Conservation (phyloP, 1,140 invertebrate genomes). For the Trypoxylus dichotomus region DNA sequence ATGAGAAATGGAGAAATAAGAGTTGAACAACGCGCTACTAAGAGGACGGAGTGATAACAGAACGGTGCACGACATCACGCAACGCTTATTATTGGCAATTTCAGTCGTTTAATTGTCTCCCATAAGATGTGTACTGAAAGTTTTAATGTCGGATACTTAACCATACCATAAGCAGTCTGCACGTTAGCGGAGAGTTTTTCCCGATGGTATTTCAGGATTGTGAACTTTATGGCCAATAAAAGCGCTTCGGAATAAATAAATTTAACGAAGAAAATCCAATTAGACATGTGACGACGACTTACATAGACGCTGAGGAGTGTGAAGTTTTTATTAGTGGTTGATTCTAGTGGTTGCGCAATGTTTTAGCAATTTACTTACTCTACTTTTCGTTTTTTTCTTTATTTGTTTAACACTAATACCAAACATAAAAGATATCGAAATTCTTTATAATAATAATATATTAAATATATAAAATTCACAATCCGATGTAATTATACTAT, state of each 20-base stretch:
- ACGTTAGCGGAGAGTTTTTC: not conserved
- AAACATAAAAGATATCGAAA: too few relatives aligned
- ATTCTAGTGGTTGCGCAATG: too few relatives aligned
- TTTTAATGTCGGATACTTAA: conserved; percentile 2
- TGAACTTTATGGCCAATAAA: not conserved
- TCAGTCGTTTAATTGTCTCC: conserved; percentile 5
- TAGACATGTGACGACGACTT: not conserved
- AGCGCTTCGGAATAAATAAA: conserved; percentile 8
- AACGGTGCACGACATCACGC: conserved; percentile 8
- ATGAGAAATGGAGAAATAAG: not conserved
- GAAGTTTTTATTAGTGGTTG: too few relatives aligned
- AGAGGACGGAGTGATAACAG: not conserved
- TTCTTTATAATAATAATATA: too few relatives aligned
- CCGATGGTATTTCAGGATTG: conserved; percentile 4
- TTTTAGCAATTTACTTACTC: too few relatives aligned
- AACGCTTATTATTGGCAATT: conserved; percentile 21
- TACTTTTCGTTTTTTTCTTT: too few relatives aligned
- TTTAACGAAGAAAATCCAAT: not conserved
- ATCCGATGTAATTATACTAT: too few relatives aligned
- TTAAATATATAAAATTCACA: too few relatives aligned
- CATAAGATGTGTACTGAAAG: not conserved
- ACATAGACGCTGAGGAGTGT: too few relatives aligned
- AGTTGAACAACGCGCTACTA: not conserved
- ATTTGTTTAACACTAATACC: too few relatives aligned
- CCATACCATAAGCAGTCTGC: not conserved